Evolutionary conservation across 1,140 invertebrate species (phyloP).

Genomic region (Stegodyphus dumicola): DNA sequence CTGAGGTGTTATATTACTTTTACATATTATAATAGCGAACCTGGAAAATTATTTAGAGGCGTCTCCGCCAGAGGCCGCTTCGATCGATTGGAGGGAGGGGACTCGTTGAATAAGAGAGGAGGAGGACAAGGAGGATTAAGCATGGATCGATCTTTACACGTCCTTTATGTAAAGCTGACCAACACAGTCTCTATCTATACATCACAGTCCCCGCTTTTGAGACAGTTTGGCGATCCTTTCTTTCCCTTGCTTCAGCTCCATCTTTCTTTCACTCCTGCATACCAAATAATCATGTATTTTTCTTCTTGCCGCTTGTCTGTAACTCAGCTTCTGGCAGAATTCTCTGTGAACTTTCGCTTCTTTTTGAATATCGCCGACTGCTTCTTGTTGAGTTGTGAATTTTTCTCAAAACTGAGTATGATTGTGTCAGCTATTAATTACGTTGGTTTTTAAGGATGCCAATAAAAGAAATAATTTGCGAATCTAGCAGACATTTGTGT

Average conservation of each 20-base stretch:
- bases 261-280: constrained; percentile 22
- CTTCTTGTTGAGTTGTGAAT: too few species aligned
- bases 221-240: constrained; percentile 22
- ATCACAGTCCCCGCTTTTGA: constrained; percentile 25
- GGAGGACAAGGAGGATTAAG: constrained; percentile 47
- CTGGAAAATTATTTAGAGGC: constrained; percentile 17
- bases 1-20: too few species aligned
- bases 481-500: too few species aligned
- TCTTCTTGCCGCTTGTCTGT: too few species aligned
- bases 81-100: constrained; percentile 44
- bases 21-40: too few species aligned
- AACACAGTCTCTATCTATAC: constrained; percentile 60
- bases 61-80: constrained; percentile 40
- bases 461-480: too few species aligned
- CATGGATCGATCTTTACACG: constrained; percentile 58
- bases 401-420: too few species aligned
- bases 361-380: too few species aligned
- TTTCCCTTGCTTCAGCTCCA: constrained; percentile 1
- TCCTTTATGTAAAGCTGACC: constrained; percentile 62
- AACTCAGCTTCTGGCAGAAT: too few species aligned
- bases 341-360: too few species aligned
- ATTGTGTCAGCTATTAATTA: too few species aligned
- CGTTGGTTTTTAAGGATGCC: too few species aligned
- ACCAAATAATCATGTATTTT: constrained; percentile 35
- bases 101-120: constrained; percentile 42